phyloP scores from a whole-genome alignment of 2,797 vertebrate genomes.

The Myotis myotis region DNA sequence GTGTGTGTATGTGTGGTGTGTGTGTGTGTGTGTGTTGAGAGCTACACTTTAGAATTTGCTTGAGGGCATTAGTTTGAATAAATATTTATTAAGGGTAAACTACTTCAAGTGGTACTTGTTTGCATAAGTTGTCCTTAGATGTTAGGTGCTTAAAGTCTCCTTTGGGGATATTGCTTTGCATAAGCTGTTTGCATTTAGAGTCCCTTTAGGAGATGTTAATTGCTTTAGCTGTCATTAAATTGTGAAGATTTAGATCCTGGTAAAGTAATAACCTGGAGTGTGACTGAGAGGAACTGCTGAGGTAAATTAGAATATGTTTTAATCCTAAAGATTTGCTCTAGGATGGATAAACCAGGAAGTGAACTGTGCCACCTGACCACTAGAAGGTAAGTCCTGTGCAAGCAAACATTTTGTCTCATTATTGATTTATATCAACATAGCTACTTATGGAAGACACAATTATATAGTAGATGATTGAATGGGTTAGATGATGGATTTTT shows the following conservation, averaged over 20 bases:
- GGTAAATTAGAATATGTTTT: conserved; percentile 64
- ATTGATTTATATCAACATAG: not conserved
- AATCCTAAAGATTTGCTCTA: conserved; percentile 36
- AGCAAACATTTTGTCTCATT: not conserved
- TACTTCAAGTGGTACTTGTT: conserved; percentile 64
- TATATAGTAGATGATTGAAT: not conserved
- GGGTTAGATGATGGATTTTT: not conserved
- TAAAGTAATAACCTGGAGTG: conserved; percentile 71
- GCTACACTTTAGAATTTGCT: conserved; percentile 48
- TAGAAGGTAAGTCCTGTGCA: not conserved
- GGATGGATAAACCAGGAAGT: not conserved
- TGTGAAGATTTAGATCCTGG: conserved; percentile 74
- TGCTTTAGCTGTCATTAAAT: conserved; percentile 76
- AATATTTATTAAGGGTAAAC: conserved; percentile 77
- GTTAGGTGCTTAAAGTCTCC: conserved; percentile 72
- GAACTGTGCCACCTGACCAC: not conserved
- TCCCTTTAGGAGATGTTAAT: conserved; percentile 77
- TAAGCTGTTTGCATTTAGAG: conserved; percentile 77
- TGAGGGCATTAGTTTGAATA: conserved; percentile 65
- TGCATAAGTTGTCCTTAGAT: conserved; percentile 68
- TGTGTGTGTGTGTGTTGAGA: not conserved
- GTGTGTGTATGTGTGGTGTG: too few species aligned
- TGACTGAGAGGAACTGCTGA: conserved; percentile 56
- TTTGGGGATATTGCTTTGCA: conserved; percentile 72
- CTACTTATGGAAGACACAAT: not conserved